These are phyloP conservation scores for Chrysopilus asiliformis DNA, from an alignment of 2,888 invertebrate genomes.

Conservation along the genomic window DNA sequence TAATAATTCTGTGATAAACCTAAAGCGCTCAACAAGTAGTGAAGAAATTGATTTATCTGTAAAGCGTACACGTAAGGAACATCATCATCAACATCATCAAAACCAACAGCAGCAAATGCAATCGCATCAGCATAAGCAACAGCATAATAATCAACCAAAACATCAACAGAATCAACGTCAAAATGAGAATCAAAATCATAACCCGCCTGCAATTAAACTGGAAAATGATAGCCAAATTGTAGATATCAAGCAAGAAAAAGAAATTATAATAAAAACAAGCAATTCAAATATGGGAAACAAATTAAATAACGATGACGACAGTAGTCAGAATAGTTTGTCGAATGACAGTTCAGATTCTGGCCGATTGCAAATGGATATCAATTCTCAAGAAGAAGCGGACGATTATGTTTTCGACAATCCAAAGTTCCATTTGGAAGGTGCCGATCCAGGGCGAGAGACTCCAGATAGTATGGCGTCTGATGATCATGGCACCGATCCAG, in stretches of 20 bases:
- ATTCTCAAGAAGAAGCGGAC: slow-evolving; percentile 30
- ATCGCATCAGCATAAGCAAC: background rate
- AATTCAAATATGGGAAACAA: background rate
- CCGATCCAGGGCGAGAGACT: slow-evolving; percentile 16
- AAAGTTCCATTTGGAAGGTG: slow-evolving; percentile 9
- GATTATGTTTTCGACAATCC: slow-evolving; percentile 8
- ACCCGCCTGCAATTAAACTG: no score
- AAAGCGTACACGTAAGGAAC: slow-evolving; percentile 12
- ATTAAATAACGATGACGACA: slow-evolving; percentile 8
- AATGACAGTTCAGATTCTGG: slow-evolving; percentile 53
- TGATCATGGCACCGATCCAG: slow-evolving; percentile 33
- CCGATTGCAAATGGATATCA: slow-evolving; percentile 56
- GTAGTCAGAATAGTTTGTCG: slow-evolving; percentile 31
- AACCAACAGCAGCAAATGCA: background rate
- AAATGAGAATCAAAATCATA: background rate
- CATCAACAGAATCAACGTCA: background rate
- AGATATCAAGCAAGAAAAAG: slow-evolving; percentile 1
- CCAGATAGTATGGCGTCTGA: slow-evolving; percentile 33
- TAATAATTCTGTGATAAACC: slow-evolving; percentile 37
- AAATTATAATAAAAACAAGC: no score
- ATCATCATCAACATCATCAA: slow-evolving; percentile 1
- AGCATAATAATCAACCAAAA: background rate
- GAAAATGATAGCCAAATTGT: no score
- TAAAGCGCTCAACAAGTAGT: slow-evolving; percentile 22
- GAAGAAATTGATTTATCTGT: slow-evolving; percentile 19